phyloP scores from a whole-genome alignment of 2,797 vertebrate species.

The Acropternis orthonyx region DNA sequence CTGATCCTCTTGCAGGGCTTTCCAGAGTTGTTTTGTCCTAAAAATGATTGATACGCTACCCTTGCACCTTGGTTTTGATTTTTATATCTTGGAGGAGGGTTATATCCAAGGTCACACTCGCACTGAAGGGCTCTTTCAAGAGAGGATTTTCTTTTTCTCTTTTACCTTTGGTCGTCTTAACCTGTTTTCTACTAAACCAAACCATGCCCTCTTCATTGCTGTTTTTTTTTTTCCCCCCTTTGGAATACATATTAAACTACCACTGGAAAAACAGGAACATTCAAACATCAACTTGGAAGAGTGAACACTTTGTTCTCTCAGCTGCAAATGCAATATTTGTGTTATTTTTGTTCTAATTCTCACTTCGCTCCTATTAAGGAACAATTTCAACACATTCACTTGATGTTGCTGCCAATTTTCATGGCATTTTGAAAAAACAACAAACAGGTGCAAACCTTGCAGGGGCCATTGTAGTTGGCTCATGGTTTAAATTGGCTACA shows the following conservation, averaged over 20 bases:
- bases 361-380: neutral
- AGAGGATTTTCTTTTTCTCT: neutral
- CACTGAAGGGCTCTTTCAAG: neutral
- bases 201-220: neutral
- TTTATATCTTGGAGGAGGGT: neutral
- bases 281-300: neutral
- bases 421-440: neutral
- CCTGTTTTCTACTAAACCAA: neutral
- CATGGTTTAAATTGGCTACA: rapidly evolving
- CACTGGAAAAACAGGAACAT: neutral
- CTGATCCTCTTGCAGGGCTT: neutral
- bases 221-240: neutral
- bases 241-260: neutral
- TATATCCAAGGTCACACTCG: neutral
- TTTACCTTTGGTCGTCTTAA: neutral
- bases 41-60: neutral
- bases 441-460: neutral
- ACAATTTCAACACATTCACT: neutral
- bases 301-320: neutral
- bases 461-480: neutral
- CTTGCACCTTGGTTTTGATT: rapidly evolving
- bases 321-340: neutral
- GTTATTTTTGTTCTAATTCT: neutral
- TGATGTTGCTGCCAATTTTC: neutral
- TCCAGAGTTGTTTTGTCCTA: neutral